A percentile compares a stretch with the other conserved stretches of the same genome.
These are phyloP conservation scores for Buceros bicornis DNA, from an alignment of 2,797 vertebrate species.

Conservation along the genomic window DNA sequence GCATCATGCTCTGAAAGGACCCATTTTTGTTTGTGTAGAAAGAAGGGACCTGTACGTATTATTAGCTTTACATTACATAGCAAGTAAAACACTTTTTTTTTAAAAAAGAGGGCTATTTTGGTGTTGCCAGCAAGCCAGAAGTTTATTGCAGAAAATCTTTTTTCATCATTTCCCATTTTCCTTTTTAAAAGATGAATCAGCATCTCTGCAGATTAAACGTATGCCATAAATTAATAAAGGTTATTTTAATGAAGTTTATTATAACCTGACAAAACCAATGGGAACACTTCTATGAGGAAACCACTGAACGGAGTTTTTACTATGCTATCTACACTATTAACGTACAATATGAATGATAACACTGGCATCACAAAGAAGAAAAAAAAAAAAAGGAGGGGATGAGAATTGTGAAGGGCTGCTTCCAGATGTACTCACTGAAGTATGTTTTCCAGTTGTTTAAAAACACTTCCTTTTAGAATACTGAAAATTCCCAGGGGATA, in stretches of 20 bases:
- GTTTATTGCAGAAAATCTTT: background rate
- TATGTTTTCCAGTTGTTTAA: background rate
- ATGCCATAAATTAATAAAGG: background rate
- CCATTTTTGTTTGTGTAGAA: background rate
- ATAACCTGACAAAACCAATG: background rate
- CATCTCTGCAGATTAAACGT: background rate
- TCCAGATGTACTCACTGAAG: background rate
- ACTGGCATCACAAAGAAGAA: background rate
- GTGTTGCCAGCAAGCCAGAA: background rate
- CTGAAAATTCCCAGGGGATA: slow-evolving; percentile 19
- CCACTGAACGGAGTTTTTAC: background rate
- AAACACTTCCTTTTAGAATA: slow-evolving; percentile 24
- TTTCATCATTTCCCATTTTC: background rate
- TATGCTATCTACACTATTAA: background rate
- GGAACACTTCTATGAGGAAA: background rate
- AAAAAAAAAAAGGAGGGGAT: fast-evolving
- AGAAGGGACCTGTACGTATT: background rate
- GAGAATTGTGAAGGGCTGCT: background rate
- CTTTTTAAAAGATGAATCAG: background rate
- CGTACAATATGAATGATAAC: background rate
- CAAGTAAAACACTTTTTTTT: background rate
- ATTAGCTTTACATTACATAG: background rate
- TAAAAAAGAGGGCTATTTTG: background rate
- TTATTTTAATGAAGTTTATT: background rate
- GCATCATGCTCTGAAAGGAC: background rate